Evolutionary conservation across 30 jellyfish, hydroid and myxozoan genomes (phyloP), one percentile per base, ranked within the genome.

Genomic region (Cassiopea andromeda): DNA sequence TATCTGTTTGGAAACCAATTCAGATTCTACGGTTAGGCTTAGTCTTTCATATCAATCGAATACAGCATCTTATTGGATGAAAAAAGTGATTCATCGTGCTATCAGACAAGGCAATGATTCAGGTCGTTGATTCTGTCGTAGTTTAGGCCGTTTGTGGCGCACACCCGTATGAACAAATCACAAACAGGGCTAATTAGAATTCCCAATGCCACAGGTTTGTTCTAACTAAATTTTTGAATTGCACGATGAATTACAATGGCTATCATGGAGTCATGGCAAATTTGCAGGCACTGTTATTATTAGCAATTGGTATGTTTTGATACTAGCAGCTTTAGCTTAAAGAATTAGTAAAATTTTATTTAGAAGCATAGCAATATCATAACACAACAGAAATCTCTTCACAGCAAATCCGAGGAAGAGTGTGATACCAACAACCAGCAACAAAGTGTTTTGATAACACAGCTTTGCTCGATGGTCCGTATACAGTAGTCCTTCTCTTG

Each of bases 161-260:
- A 46, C 45, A 46, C 83, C 69, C 68, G 83, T 75, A 46, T 75
- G 12, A 75, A 38, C 83, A 75, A 75, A 75, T 46, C 83, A 75
- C 83, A 75, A 75, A 75, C 71, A 75, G 47, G 3, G 15, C 6
- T 16, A 72, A 18, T 18, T 60, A 76, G 54, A 14, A 17, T n/a
- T 47, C 13, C 76, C 76, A 44, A 50, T 17, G 43, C 73, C 27
- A 14, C 73, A 64, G 73, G 73, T 64, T 64, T 16, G 73, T 14
- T 64, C 27, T 64, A 7, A 4, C 43, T 2, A 64, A 64, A 13
- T 4, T 17, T 64, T 64, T 27, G 6, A 64, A 64, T 5, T 64
- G 73, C 8, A 14, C 8, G 73, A 9, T 17, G 73, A 64, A 64
- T 17, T 2, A 7, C 8, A 14, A 13, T 64, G 19, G 27, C 43